A percentile compares a stretch with the other conserved stretches of the same genome.
Evolutionary conservation across 2,888 invertebrate genomes (phyloP).

Genomic region (Scelioninae gen. 1): DNA sequence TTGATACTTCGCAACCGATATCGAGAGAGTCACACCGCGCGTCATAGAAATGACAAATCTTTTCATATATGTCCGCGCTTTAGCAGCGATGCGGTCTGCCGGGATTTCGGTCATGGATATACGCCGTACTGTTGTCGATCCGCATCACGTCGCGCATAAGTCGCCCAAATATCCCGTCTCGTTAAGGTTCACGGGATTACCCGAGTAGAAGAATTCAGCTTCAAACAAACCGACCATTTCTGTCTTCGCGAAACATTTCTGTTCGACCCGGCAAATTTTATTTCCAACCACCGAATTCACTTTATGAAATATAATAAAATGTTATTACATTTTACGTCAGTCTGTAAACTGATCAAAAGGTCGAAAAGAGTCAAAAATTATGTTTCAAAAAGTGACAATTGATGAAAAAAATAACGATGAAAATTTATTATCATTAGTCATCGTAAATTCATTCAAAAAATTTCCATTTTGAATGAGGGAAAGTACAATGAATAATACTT

Average conservation of each 20-base stretch:
- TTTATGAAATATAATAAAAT: background rate
- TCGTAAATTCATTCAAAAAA: background rate
- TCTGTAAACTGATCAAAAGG: no score
- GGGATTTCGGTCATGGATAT: conserved; percentile 46
- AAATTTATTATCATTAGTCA: no score
- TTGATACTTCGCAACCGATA: background rate
- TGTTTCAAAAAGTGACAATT: no score
- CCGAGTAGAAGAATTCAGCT: conserved; percentile 20
- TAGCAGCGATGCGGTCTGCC: conserved; percentile 16
- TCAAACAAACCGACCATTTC: conserved; percentile 20
- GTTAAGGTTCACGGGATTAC: conserved; percentile 43
- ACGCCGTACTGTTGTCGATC: conserved; percentile 27
- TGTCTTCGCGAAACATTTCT: background rate
- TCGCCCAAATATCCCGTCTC: conserved; percentile 50
- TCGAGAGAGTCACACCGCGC: background rate
- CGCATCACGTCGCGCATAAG: conserved; percentile 47
- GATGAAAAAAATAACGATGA: no score
- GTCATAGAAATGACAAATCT: conserved; percentile 23
- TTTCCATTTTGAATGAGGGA: background rate
- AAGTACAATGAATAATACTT: background rate
- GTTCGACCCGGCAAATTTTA: background rate
- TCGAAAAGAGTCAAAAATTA: no score
- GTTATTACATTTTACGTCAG: no score
- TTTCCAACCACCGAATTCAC: background rate
- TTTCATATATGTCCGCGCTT: conserved; percentile 18